Evolutionary conservation across 2,888 invertebrate genomes (phyloP).

Genomic region (Polia nebulosa): DNA sequence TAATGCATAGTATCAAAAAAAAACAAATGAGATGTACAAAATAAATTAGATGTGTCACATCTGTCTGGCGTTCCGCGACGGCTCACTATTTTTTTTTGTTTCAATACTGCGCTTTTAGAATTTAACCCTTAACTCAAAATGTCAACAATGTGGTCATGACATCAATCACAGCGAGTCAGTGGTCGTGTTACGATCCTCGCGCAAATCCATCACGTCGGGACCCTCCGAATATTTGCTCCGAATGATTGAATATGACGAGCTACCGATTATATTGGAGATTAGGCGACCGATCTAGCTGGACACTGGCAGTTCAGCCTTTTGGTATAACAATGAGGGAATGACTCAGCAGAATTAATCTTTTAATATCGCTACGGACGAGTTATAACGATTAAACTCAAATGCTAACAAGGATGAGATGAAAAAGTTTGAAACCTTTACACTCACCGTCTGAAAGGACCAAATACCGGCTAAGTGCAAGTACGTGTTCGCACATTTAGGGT

Average conservation of each 20-base stretch:
- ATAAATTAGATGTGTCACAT: too few species aligned
- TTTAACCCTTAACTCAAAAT: constrained; percentile 5
- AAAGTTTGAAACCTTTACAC: background rate
- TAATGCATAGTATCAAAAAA: too few species aligned
- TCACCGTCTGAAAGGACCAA: background rate
- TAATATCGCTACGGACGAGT: background rate
- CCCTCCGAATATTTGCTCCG: constrained; percentile 43
- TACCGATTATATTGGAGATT: constrained; percentile 17
- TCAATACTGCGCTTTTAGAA: background rate
- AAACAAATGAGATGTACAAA: too few species aligned
- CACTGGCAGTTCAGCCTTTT: background rate
- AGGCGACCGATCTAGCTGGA: background rate
- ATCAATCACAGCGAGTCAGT: constrained; percentile 41
- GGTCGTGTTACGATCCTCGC: constrained; percentile 6
- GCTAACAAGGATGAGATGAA: background rate
- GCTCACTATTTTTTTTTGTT: too few species aligned
- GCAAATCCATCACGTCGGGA: constrained; percentile 36
- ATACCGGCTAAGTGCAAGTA: too few species aligned
- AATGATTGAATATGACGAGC: constrained; percentile 43
- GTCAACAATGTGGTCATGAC: constrained; percentile 1
- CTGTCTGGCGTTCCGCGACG: too few species aligned
- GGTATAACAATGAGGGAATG: constrained; percentile 1
- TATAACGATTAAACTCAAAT: background rate
- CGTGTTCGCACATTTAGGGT: too few species aligned
- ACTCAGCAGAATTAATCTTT: constrained; percentile 12